Conservation (phyloP, 2,113 vertebrate genomes). For the Tetraodon nigroviridis region DNA sequence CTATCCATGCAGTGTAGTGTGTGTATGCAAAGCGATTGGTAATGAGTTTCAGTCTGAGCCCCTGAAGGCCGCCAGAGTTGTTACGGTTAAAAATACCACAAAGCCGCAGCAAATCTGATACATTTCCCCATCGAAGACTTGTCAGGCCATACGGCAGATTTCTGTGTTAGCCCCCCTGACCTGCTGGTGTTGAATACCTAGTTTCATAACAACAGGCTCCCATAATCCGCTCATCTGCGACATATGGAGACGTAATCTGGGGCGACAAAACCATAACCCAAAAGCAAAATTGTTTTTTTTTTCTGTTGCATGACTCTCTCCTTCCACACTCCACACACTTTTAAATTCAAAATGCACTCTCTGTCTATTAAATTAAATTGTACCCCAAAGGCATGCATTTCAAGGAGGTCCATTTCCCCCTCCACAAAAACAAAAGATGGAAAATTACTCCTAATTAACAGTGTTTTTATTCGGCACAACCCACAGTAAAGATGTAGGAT, state of each 20-base stretch:
- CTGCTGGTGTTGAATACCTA: constrained; percentile 69
- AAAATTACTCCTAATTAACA: constrained; percentile 30
- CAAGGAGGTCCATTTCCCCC: constrained; percentile 41
- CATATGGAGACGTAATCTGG: neutral
- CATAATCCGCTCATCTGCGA: constrained; percentile 13
- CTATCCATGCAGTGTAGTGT: constrained; percentile 45
- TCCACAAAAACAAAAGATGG: constrained; percentile 26
- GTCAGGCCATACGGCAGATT: constrained; percentile 57
- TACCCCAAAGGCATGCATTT: constrained; percentile 31
- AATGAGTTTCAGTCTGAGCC: constrained; percentile 56
- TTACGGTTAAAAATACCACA: constrained; percentile 47
- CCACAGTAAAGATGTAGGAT: neutral
- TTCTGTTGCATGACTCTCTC: constrained; percentile 1
- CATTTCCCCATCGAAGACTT: constrained; percentile 69
- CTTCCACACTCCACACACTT: constrained; percentile 24
- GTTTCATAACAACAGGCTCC: constrained; percentile 52
- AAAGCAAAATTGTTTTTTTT: constrained; percentile 6
- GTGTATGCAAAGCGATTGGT: constrained; percentile 42
- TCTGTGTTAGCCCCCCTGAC: constrained; percentile 68
- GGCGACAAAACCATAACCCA: constrained; percentile 1
- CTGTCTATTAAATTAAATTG: constrained; percentile 62
- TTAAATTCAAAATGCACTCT: constrained; percentile 65
- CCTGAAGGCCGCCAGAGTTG: constrained; percentile 47
- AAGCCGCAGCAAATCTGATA: constrained; percentile 60
- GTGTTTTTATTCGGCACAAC: neutral